phyloP scores from a whole-genome alignment of 53 echinoderm and acorn worm species.

The Hippasteria phrygiana region DNA sequence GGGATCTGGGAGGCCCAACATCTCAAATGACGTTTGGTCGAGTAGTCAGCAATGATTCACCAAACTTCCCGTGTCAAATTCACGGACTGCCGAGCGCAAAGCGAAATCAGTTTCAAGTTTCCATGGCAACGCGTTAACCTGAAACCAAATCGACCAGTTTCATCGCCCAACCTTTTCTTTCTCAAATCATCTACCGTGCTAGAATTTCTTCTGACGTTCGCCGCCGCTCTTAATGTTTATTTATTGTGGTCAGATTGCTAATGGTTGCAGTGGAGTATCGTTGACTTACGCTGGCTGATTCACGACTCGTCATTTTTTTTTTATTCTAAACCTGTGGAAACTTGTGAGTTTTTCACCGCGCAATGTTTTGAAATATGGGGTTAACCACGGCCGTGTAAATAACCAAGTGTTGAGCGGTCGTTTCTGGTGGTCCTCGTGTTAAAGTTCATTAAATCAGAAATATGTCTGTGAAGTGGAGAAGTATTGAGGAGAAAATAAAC shows the following conservation, averaged over 20 bases:
- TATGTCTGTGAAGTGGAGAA: slow-evolving; percentile 23
- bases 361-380: slow-evolving; percentile 61
- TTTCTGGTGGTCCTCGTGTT: neutral
- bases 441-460: slow-evolving; percentile 38
- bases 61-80: neutral
- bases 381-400: slow-evolving; percentile 58
- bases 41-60: too few relatives aligned
- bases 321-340: too few relatives aligned
- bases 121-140: slow-evolving; percentile 10
- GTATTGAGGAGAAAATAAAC: neutral
- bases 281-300: slow-evolving; percentile 20
- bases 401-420: slow-evolving; percentile 37
- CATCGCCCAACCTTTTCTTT: slow-evolving; percentile 19
- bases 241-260: slow-evolving; percentile 55
- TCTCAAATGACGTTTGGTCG: too few relatives aligned
- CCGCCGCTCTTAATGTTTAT: slow-evolving; percentile 41
- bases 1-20: too few relatives aligned
- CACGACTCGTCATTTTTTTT: neutral
- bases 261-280: slow-evolving; percentile 36
- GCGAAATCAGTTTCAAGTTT: neutral
- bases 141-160: neutral
- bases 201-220: slow-evolving; percentile 12
- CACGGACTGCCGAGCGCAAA: neutral
- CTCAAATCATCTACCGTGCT: neutral
- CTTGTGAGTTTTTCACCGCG: neutral